A percentile compares a stretch with the other conserved stretches of the same genome.
Evolutionary conservation across 2,888 invertebrate species (phyloP).

Genomic region (Silvanus unidentatus): DNA sequence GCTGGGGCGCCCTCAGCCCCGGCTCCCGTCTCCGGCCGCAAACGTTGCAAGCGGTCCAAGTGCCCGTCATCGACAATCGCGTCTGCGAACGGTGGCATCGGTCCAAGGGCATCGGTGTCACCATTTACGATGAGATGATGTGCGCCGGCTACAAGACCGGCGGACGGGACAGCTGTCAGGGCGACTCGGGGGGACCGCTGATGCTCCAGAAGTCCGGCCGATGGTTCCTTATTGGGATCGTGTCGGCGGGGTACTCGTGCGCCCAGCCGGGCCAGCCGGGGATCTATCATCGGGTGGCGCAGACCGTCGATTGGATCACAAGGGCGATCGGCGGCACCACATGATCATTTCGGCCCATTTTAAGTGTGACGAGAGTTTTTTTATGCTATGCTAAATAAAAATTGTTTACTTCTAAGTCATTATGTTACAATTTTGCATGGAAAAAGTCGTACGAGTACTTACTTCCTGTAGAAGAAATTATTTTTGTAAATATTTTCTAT

Average conservation of each 20-base stretch:
- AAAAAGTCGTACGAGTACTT: no score
- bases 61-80: slow-evolving; percentile 87
- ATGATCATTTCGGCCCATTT: not conserved
- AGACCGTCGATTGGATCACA: slow-evolving; percentile 90
- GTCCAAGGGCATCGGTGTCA: slow-evolving; percentile 74
- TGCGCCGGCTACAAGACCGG: slow-evolving; percentile 89
- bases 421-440: no score
- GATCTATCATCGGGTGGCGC: slow-evolving; percentile 84
- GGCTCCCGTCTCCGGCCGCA: slow-evolving; percentile 84
- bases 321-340: slow-evolving; percentile 54
- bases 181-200: slow-evolving; percentile 82
- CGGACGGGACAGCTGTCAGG: slow-evolving; percentile 72
- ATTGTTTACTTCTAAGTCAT: not conserved
- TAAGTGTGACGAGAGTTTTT: not conserved
- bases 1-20: slow-evolving; percentile 83
- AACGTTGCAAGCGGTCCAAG: slow-evolving; percentile 85
- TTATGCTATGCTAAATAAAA: not conserved
- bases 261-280: slow-evolving; percentile 91
- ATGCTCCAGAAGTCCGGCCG: slow-evolving; percentile 83
- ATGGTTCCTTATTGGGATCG: slow-evolving; percentile 81
- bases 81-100: slow-evolving; percentile 66
- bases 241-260: slow-evolving; percentile 90
- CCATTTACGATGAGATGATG: slow-evolving; percentile 93
- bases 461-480: no score
- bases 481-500: no score